These are phyloP conservation scores for Eueides isabella DNA, from an alignment of 1,140 invertebrate genomes.

Conservation along the genomic window DNA sequence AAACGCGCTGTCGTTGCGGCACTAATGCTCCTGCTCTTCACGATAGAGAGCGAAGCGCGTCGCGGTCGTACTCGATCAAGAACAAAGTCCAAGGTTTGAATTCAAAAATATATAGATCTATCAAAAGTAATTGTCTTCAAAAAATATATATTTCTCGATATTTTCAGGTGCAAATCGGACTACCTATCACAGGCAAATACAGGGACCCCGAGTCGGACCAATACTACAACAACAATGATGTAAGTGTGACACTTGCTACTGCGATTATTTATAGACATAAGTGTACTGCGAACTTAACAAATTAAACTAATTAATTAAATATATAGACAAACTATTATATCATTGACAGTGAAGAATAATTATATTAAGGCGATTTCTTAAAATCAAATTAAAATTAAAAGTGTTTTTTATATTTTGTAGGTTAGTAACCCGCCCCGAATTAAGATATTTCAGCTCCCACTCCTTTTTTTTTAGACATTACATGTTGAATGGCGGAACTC, in stretches of 20 bases:
- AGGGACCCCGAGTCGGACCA: conserved; percentile 92
- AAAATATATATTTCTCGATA: background rate
- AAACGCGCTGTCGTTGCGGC: conserved; percentile 36
- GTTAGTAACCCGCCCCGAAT: too few relatives aligned
- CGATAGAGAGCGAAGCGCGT: conserved; percentile 71
- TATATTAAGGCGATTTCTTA: background rate
- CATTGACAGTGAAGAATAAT: background rate
- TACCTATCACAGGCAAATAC: conserved; percentile 93
- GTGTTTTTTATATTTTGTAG: too few relatives aligned
- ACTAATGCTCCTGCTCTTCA: conserved; percentile 34
- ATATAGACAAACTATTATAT: background rate
- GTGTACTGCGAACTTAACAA: background rate
- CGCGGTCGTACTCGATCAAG: conserved; percentile 86
- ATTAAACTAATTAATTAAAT: background rate
- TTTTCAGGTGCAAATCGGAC: conserved; percentile 88
- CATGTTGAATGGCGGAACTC: too few relatives aligned
- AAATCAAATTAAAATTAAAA: background rate
- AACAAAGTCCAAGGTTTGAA: conserved; percentile 85
- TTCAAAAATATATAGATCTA: background rate
- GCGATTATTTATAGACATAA: background rate
- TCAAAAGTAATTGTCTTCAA: too few relatives aligned
- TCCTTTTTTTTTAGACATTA: too few relatives aligned
- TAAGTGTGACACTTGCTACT: conserved; percentile 78
- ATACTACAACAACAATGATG: conserved; percentile 94
- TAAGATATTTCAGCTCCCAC: too few relatives aligned